Evolutionary conservation across 2,797 vertebrate genomes (phyloP).

Genomic region (Podargus strigoides): DNA sequence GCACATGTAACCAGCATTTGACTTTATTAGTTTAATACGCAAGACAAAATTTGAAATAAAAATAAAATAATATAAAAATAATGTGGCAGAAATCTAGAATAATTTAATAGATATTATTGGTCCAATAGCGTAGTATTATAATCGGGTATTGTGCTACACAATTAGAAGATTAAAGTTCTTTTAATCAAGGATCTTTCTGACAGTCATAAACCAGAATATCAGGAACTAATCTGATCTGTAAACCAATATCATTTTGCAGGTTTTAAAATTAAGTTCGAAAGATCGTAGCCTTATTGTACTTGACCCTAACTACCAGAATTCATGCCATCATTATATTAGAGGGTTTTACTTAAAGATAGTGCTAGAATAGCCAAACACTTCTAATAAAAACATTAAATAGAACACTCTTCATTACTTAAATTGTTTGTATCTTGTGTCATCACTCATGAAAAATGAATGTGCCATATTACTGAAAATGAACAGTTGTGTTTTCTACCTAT

Average conservation of each 20-base stretch:
- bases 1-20: background rate
- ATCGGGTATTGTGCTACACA: background rate
- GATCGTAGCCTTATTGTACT: background rate
- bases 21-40: background rate
- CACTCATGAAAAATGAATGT: slow-evolving; percentile 16
- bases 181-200: background rate
- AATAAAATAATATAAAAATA: background rate
- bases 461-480: slow-evolving; percentile 44
- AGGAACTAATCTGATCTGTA: background rate
- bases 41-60: background rate
- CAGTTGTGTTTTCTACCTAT: slow-evolving; percentile 65
- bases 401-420: background rate
- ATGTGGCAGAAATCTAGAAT: too few species aligned
- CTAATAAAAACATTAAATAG: background rate
- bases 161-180: background rate
- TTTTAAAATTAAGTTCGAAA: background rate
- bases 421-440: slow-evolving; percentile 8
- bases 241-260: background rate
- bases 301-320: background rate
- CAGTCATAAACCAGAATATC: background rate
- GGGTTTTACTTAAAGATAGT: background rate
- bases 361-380: background rate
- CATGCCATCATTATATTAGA: background rate
- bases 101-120: background rate
- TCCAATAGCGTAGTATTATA: background rate